phyloP scores from a whole-genome alignment of 2,797 vertebrate species.

The Chloroceryle inda region DNA sequence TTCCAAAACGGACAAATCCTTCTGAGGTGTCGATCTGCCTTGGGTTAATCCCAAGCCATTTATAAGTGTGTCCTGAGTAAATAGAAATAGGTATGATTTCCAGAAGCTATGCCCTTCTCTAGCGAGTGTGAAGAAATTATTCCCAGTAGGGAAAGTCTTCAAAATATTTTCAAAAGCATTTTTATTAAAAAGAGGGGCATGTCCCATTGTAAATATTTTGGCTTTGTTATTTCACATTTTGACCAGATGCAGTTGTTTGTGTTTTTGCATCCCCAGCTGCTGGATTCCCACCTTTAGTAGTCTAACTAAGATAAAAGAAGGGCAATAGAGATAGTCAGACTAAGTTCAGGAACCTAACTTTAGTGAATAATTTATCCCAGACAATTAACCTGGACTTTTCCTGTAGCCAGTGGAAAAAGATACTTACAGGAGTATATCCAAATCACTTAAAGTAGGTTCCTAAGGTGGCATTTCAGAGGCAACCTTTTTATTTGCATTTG shows the following conservation, averaged over 20 bases:
- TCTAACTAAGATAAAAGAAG: not conserved
- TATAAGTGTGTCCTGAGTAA: not conserved
- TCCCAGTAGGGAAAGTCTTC: not conserved
- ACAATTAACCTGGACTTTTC: conserved; percentile 8
- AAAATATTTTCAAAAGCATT: not conserved
- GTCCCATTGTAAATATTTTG: not conserved
- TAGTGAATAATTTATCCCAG: conserved; percentile 53
- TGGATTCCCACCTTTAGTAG: not conserved
- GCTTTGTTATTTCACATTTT: not conserved
- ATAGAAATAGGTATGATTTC: not conserved
- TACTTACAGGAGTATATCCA: conserved; percentile 52
- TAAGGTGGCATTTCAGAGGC: not conserved
- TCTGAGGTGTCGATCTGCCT: not conserved
- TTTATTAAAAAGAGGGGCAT: not conserved
- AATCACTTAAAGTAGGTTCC: conserved; percentile 22
- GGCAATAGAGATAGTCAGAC: not conserved
- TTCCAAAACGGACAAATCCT: not conserved
- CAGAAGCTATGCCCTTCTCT: not conserved
- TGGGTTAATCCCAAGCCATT: not conserved
- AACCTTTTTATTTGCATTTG: conserved; percentile 30
- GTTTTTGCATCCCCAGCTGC: not conserved
- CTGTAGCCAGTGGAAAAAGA: conserved; percentile 50
- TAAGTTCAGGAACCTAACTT: conserved; percentile 34
- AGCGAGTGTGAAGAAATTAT: not conserved
- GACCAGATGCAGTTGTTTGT: not conserved